phyloP scores from a whole-genome alignment of 2,113 vertebrate species.

The Catharus minimus region DNA sequence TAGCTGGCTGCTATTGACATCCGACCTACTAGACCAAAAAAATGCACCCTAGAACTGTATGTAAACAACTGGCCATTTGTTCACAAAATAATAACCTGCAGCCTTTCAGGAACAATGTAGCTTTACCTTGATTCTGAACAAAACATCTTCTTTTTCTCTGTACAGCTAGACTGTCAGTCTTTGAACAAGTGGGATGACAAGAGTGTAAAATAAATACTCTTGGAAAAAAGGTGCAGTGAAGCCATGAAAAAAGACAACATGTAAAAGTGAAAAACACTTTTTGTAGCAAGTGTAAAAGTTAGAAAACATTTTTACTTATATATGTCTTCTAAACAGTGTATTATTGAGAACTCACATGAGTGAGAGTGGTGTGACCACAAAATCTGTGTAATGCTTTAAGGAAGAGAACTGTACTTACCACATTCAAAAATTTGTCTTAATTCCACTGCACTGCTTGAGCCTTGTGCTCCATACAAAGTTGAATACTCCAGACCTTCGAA shows the following conservation, averaged over 20 bases:
- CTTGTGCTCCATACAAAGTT: constrained; percentile 88
- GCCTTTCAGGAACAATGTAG: neutral
- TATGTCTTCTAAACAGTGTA: neutral
- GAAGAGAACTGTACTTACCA: constrained; percentile 75
- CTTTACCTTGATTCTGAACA: neutral
- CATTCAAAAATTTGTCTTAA: constrained; percentile 89
- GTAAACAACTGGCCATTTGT: neutral
- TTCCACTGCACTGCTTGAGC: constrained; percentile 82
- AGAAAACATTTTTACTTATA: neutral
- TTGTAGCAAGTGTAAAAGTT: neutral
- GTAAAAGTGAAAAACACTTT: neutral
- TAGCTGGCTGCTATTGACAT: neutral
- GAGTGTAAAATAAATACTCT: neutral
- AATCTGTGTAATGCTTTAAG: neutral
- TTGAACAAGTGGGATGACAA: neutral
- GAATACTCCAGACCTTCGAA: constrained; percentile 89
- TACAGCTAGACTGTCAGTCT: neutral
- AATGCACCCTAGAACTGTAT: neutral
- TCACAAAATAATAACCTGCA: constrained; percentile 20
- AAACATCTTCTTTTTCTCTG: neutral
- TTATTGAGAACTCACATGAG: neutral
- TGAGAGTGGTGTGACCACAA: neutral
- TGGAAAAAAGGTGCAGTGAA: neutral
- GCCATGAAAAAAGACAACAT: neutral
- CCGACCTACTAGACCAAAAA: neutral